Percentiles rank a stretch among this genome's conserved stretches.
These are phyloP conservation scores for Tadarida brasiliensis DNA, from an alignment of 2,797 vertebrate genomes.

Conservation along the genomic window DNA sequence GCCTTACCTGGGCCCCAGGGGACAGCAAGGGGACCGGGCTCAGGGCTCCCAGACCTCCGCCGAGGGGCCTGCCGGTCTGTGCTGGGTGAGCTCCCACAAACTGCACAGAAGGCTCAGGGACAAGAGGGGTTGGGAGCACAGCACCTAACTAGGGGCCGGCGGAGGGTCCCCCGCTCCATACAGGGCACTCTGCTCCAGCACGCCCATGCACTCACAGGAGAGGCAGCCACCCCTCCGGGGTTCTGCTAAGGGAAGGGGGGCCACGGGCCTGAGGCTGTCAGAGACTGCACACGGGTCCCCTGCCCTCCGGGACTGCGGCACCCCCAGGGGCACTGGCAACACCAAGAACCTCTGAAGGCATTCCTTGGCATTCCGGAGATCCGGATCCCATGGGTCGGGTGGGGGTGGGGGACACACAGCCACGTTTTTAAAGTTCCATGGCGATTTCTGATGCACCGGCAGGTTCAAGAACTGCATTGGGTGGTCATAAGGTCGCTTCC, in stretches of 20 bases:
- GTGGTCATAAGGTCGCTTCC: not conserved
- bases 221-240: too few species aligned
- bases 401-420: not conserved
- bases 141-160: not conserved
- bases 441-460: not conserved
- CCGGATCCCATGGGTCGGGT: not conserved
- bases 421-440: not conserved
- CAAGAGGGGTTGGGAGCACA: not conserved
- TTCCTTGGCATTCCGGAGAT: not conserved
- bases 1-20: not conserved
- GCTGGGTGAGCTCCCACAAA: not conserved
- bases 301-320: not conserved
- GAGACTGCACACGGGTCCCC: not conserved
- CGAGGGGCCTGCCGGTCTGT: not conserved
- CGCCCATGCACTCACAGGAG: not conserved
- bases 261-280: fast-evolving
- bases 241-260: not conserved
- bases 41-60: not conserved
- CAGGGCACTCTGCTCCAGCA: not conserved
- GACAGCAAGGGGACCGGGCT: not conserved
- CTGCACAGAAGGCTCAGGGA: not conserved
- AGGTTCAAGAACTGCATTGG: not conserved
- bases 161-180: not conserved
- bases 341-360: not conserved
- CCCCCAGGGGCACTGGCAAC: fast-evolving